Evolutionary conservation across 2,797 vertebrate genomes (phyloP), one percentile per base, ranked within the genome.

Genomic region (Erithacus rubecula): DNA sequence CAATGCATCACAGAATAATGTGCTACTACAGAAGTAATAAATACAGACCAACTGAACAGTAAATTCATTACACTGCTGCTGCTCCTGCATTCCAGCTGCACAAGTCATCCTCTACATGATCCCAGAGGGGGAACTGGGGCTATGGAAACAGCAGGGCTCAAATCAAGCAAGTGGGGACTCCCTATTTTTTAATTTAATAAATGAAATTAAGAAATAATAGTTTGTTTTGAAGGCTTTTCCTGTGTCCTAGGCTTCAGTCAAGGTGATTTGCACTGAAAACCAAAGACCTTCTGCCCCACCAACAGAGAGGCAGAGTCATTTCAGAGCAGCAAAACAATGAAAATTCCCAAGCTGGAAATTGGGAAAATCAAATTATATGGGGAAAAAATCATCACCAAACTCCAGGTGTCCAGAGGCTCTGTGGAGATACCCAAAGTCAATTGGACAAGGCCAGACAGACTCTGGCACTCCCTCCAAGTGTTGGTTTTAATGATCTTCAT

Each of bases 21-120:
- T 39, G 51, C 19, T 47, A 15, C 6, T 19, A 36, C 30, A 51
- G 17, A 26, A 43, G 6, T 26, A 43, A 79, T 26, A 83, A 71
- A 79, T 60, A 39, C n/a, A 86, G 30, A 52, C 14, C 46, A 59
- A 34, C 7, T 70, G 52, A 74, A 27, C 5, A 77, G 16, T 32
- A 59, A 43, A 76, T 46, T 55, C 15, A 23, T 59, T 15, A 41
- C 47, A 64, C 46, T 83, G 22, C 19, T 74, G 52, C 43, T 86
- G 26, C 39, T 89, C 13, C 3, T 29, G 27, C 17, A 44, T 67
- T 71, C n/a, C 51, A 49, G 36, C 20, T 56, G 15, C 10, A 78
- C 0, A 1, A 55, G 3, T 36, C 2, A 2, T 32, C 18, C 39
- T 55, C 34, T 72, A 2, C 67, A 84, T 6, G 46, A 72, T 64